These are phyloP conservation scores for Squalus acanthias DNA, from an alignment of 2,797 vertebrate genomes.

Conservation along the genomic window DNA sequence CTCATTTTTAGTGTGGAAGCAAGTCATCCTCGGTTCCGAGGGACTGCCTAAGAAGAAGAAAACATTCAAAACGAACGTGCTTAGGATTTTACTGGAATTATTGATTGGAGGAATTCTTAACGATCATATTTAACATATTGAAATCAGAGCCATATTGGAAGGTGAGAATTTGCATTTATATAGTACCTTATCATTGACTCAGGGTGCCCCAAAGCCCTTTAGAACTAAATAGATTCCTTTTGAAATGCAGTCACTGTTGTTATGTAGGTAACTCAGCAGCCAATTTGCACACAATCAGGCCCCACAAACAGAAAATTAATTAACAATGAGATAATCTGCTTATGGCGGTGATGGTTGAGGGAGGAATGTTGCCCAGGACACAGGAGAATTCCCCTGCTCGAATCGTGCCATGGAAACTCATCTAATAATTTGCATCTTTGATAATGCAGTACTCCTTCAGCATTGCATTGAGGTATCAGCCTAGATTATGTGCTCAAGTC, in stretches of 20 bases:
- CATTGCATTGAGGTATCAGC: background rate
- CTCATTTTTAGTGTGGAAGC: too few species aligned
- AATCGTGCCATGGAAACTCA: background rate
- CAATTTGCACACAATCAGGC: background rate
- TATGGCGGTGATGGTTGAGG: background rate
- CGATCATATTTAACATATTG: background rate
- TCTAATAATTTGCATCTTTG: background rate
- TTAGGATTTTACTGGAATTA: background rate
- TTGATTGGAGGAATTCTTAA: background rate
- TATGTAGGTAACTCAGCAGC: background rate
- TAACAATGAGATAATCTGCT: background rate
- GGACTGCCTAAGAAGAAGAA: background rate
- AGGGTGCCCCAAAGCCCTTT: background rate
- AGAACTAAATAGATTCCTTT: background rate
- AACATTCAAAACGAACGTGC: background rate
- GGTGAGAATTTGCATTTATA: background rate
- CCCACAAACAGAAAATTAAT: background rate
- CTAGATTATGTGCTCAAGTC: background rate
- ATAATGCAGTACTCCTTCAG: background rate
- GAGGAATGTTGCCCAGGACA: background rate
- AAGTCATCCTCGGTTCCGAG: too few species aligned
- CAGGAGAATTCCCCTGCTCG: background rate
- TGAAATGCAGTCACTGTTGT: background rate
- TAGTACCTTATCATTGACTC: background rate
- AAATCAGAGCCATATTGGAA: background rate